Conservation (phyloP, 2,113 vertebrate genomes). For the Corythornis cristatus region DNA sequence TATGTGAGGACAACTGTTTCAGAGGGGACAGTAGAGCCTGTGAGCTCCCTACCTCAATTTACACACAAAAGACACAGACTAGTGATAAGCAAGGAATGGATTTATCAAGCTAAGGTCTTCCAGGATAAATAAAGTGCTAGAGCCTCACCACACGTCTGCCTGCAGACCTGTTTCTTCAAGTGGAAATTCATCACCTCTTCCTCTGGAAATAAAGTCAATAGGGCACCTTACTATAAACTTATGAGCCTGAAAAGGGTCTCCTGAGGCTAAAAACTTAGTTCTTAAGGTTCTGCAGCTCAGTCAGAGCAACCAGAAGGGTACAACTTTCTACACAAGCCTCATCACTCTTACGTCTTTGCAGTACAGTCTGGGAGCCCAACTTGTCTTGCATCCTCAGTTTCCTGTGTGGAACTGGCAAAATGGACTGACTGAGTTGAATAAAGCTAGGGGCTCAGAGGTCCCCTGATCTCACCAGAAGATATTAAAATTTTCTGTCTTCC, state of each 20-base stretch:
- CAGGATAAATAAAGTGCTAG: background rate
- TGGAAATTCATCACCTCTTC: background rate
- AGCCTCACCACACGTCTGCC: background rate
- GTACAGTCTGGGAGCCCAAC: background rate
- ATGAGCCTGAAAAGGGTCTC: background rate
- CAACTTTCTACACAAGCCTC: background rate
- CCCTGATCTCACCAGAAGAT: background rate
- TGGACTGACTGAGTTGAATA: background rate
- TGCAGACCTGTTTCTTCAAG: background rate
- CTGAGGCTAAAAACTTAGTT: background rate
- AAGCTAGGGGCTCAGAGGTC: background rate
- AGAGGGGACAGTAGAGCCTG: background rate
- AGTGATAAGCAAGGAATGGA: background rate
- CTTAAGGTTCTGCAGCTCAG: background rate
- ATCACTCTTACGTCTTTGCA: background rate
- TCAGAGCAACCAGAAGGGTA: background rate
- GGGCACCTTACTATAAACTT: background rate
- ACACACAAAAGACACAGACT: background rate
- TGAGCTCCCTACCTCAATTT: background rate
- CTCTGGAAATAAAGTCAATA: background rate
- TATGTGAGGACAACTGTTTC: background rate
- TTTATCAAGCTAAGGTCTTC: background rate
- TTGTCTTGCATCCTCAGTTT: background rate
- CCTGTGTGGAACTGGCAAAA: background rate
- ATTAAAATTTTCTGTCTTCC: slow-evolving; percentile 51